phyloP scores from a whole-genome alignment of 2,113 vertebrate genomes.

The Uria lomvia region DNA sequence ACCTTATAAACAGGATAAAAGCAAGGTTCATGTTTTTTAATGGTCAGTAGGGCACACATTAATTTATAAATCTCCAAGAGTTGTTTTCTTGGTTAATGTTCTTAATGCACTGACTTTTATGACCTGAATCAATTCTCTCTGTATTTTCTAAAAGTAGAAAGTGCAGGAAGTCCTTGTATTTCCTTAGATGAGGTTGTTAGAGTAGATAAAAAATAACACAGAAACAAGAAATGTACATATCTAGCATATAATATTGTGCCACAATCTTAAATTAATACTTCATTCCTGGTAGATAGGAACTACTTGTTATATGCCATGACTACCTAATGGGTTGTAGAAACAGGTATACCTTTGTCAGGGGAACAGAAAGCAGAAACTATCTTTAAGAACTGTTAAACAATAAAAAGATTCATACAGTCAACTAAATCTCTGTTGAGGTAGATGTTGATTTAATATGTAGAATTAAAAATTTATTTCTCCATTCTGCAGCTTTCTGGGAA shows the following conservation, averaged over 20 bases:
- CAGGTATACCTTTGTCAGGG: background rate
- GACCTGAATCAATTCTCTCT: background rate
- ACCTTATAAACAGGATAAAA: conserved; percentile 17
- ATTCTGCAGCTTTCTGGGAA: background rate
- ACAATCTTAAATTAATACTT: background rate
- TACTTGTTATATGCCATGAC: background rate
- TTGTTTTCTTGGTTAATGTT: background rate
- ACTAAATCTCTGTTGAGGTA: background rate
- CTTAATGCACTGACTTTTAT: conserved; percentile 6
- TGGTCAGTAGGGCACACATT: background rate
- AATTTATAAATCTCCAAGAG: background rate
- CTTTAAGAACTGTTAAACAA: background rate
- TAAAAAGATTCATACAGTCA: background rate
- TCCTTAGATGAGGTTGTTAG: background rate
- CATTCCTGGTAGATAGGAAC: background rate
- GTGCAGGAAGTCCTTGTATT: background rate
- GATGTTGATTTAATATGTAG: background rate
- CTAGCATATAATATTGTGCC: background rate
- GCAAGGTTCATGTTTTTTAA: conserved; percentile 10
- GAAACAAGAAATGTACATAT: background rate
- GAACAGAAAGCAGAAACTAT: background rate
- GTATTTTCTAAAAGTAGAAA: background rate
- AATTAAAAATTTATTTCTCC: background rate
- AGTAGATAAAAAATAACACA: background rate
- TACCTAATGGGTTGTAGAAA: background rate